phyloP scores from a whole-genome alignment of 2,797 vertebrate genomes.

The Falco novaeseelandiae region DNA sequence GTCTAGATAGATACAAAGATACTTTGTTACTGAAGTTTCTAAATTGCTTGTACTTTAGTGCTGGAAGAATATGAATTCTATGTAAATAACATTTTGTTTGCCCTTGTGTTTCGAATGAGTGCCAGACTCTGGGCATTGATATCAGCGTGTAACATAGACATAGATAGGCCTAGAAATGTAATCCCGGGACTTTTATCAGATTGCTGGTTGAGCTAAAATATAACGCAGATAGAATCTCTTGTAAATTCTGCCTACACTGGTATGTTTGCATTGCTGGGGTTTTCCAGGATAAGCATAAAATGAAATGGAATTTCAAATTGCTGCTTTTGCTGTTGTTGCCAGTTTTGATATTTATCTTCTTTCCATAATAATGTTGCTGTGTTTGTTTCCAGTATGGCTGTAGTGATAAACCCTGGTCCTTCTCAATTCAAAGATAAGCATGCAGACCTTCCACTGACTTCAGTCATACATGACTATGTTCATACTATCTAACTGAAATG shows the following conservation, averaged over 20 bases:
- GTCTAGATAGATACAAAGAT: not conserved
- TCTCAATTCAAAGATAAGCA: not conserved
- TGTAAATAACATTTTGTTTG: not conserved
- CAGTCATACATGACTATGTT: not conserved
- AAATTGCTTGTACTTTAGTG: not conserved
- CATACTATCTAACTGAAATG: not conserved
- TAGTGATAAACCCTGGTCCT: not conserved
- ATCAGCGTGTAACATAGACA: not conserved
- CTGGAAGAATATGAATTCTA: not conserved
- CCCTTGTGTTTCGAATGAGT: not conserved
- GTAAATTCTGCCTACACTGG: not conserved
- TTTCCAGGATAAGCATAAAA: conserved; percentile 42
- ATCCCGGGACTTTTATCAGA: not conserved
- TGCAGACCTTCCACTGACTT: not conserved
- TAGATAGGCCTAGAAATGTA: not conserved
- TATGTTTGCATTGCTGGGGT: conserved; percentile 25
- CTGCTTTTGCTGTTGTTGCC: not conserved
- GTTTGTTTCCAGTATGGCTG: not conserved
- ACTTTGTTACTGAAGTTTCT: not conserved
- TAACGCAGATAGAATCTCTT: conserved; percentile 4
- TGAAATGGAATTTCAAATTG: conserved; percentile 43
- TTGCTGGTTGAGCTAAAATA: conserved; percentile 15
- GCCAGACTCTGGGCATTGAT: not conserved
- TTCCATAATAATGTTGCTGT: not conserved
- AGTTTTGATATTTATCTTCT: conserved; percentile 16